Percentiles rank a stretch among this genome's conserved stretches.
Evolutionary conservation across 2,888 invertebrate species (phyloP).

Genomic region (Andrena trimmerana): DNA sequence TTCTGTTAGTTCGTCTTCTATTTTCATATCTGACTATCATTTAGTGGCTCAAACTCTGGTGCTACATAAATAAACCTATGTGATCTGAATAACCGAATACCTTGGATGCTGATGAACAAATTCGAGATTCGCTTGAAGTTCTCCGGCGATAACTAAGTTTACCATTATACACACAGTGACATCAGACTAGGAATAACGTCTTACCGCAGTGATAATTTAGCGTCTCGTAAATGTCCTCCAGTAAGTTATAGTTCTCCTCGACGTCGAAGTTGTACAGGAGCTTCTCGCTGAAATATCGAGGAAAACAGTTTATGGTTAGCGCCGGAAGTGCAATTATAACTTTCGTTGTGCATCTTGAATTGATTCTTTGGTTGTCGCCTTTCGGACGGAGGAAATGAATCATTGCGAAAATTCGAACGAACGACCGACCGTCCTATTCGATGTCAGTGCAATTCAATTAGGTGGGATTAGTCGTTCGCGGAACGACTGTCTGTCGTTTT

Average conservation of each 20-base stretch:
- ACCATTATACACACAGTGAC: neutral
- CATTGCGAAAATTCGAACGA: neutral
- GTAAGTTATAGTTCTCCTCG: conserved; percentile 90
- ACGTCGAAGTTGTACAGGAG: conserved; percentile 88
- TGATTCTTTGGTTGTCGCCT: neutral
- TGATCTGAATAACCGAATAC: too few relatives aligned
- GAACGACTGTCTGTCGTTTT: conserved; percentile 18
- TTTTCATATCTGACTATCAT: too few relatives aligned
- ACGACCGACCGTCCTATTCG: neutral
- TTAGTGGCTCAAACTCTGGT: too few relatives aligned
- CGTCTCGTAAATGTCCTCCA: conserved; percentile 91
- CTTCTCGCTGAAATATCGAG: conserved; percentile 87
- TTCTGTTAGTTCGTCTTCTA: too few relatives aligned
- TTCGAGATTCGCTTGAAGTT: neutral
- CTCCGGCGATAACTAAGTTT: neutral
- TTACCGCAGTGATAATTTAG: conserved; percentile 89
- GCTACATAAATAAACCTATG: too few relatives aligned
- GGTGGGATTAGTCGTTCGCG: conserved; percentile 13
- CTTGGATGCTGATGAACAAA: too few relatives aligned
- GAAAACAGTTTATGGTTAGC: conserved; percentile 30
- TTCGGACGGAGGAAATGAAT: neutral
- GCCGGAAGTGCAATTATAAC: conserved; percentile 26
- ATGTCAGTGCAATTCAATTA: conserved; percentile 29
- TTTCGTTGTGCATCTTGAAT: conserved; percentile 20
- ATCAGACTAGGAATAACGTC: conserved; percentile 53